Evolutionary conservation across 2,797 vertebrate species (phyloP).

Genomic region (Gambusia yucatana): DNA sequence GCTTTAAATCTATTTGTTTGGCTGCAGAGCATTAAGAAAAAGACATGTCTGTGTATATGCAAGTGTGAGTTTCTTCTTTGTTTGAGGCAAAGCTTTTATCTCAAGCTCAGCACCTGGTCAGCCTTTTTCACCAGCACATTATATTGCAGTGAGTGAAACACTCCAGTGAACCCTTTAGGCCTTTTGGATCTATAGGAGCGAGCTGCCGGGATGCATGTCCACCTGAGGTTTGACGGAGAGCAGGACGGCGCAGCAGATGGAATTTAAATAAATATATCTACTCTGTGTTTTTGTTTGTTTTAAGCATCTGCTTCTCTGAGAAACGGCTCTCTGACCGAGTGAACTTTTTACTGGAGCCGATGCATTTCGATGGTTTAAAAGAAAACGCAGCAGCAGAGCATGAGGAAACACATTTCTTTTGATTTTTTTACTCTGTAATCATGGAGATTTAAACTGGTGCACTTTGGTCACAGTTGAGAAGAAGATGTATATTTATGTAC

Average conservation of each 20-base stretch:
- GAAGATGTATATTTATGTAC: conserved; percentile 79
- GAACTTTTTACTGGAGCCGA: conserved; percentile 44
- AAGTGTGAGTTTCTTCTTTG: conserved; percentile 60
- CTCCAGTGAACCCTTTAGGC: conserved; percentile 60
- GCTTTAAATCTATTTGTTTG: conserved; percentile 35
- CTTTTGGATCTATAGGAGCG: conserved; percentile 47
- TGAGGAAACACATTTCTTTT: conserved; percentile 42
- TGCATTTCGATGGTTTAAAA: conserved; percentile 36
- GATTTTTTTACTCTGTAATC: conserved; percentile 60
- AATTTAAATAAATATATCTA: conserved; percentile 41
- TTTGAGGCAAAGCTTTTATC: conserved; percentile 42
- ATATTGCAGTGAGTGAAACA: conserved; percentile 68
- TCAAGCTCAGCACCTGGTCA: conserved; percentile 70
- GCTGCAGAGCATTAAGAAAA: conserved; percentile 54
- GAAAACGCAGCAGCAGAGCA: conserved; percentile 34
- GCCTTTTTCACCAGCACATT: conserved; percentile 78
- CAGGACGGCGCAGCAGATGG: conserved; percentile 41
- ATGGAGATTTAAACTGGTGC: conserved; percentile 65
- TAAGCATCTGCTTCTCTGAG: conserved; percentile 50
- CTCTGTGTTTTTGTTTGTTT: conserved; percentile 48
- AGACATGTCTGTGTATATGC: conserved; percentile 71
- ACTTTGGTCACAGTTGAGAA: conserved; percentile 72
- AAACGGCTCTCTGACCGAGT: conserved; percentile 34
- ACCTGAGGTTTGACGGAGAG: conserved; percentile 27
- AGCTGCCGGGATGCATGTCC: conserved; percentile 19